These are phyloP conservation scores for Podocnemis expansa DNA, from an alignment of 2,113 vertebrate genomes.

Conservation along the genomic window DNA sequence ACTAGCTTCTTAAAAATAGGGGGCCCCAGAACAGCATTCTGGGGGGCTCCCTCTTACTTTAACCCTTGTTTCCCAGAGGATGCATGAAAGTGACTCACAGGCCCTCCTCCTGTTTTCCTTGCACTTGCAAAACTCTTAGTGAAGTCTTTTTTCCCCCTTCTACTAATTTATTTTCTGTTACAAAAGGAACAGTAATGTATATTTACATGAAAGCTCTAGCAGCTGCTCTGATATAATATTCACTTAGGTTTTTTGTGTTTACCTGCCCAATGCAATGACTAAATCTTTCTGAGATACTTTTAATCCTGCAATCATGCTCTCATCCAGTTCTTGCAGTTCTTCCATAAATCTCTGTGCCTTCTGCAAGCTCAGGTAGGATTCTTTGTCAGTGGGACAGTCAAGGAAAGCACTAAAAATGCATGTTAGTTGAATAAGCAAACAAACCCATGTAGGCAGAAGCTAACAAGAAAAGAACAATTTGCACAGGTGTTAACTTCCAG, in stretches of 20 bases:
- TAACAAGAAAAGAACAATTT: not conserved
- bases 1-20: too few relatives aligned
- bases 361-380: slow-evolving; percentile 56
- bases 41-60: too few relatives aligned
- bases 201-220: not conserved
- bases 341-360: slow-evolving; percentile 56
- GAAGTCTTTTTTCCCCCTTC: not conserved
- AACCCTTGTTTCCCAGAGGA: too few relatives aligned
- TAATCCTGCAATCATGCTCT: not conserved
- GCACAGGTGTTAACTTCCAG: not conserved
- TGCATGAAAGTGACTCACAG: not conserved
- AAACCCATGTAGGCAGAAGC: not conserved
- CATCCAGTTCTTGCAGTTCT: slow-evolving; percentile 41
- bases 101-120: not conserved
- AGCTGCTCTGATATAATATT: too few relatives aligned
- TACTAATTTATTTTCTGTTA: not conserved
- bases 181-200: not conserved
- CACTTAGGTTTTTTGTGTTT: not conserved
- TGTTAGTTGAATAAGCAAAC: not conserved
- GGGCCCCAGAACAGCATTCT: too few relatives aligned
- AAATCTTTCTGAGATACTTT: slow-evolving; percentile 64
- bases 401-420: not conserved
- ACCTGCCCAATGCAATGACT: slow-evolving; percentile 62
- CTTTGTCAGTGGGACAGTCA: slow-evolving; percentile 59
- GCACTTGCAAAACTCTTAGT: not conserved